Conservation (phyloP, 1,140 invertebrate genomes). For the Hormaphis cornu region DNA sequence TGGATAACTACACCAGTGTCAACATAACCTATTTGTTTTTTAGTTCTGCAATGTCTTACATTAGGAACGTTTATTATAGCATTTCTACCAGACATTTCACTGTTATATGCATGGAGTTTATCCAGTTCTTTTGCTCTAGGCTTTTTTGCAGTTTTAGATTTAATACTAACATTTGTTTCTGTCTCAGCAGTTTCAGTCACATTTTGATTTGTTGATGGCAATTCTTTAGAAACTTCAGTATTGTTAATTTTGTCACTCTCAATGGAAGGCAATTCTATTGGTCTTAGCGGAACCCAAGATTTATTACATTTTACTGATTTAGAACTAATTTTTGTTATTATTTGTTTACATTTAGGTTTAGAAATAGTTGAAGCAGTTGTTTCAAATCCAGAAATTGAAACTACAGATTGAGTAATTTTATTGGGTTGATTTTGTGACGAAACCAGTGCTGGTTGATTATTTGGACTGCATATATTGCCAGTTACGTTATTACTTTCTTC, state of each 20-base stretch:
- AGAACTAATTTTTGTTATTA: no score
- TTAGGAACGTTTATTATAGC: neutral
- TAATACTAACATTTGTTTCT: neutral
- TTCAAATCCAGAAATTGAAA: no score
- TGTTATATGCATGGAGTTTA: conserved; percentile 23
- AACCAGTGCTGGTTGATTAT: no score
- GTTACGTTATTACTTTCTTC: neutral
- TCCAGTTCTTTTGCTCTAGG: conserved; percentile 9
- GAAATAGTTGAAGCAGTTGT: no score
- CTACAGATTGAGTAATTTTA: no score
- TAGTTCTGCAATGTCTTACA: conserved; percentile 3
- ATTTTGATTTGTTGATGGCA: neutral
- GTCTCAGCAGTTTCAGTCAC: neutral
- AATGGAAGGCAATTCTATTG: no score
- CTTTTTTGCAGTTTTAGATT: neutral
- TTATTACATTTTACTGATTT: no score
- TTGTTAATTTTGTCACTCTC: no score
- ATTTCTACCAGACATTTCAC: conserved; percentile 1
- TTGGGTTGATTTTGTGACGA: no score
- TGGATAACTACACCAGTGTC: neutral
- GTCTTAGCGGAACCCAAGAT: no score
- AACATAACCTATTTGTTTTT: conserved; percentile 1
- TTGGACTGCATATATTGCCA: neutral
- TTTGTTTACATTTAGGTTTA: no score
- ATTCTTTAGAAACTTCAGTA: no score